A percentile compares a stretch with the other conserved stretches of the same genome.
Conservation (phyloP, 2,797 vertebrate genomes). For the Triplophysa yarkandensis region DNA sequence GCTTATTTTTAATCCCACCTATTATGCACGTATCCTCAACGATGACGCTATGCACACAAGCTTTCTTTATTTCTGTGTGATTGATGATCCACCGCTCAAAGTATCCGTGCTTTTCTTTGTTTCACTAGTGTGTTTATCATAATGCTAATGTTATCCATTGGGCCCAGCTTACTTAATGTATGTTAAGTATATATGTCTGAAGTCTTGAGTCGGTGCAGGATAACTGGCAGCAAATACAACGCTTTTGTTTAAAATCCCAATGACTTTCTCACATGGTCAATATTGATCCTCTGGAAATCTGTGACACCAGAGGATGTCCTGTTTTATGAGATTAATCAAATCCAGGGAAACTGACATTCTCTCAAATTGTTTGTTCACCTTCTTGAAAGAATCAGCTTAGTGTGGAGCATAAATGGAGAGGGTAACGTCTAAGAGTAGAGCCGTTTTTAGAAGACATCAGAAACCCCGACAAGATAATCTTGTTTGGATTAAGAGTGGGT, state of each 20-base stretch:
- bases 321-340: conserved; percentile 44
- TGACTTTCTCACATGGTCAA: conserved; percentile 51
- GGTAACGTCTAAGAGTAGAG: conserved; percentile 5
- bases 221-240: conserved; percentile 44
- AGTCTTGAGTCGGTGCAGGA: conserved; percentile 31
- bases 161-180: conserved; percentile 27
- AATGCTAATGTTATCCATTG: conserved; percentile 27
- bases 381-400: background rate
- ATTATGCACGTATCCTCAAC: conserved; percentile 40
- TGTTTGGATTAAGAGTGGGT: conserved; percentile 49
- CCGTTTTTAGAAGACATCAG: conserved; percentile 38
- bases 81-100: conserved; percentile 12
- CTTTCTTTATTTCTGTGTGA: conserved; percentile 24
- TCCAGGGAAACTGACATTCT: conserved; percentile 27
- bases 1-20: conserved; percentile 21
- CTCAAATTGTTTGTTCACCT: conserved; percentile 25
- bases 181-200: conserved; percentile 41
- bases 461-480: conserved; percentile 47
- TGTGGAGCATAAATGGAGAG: background rate
- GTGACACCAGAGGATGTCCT: conserved; percentile 51
- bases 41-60: conserved; percentile 29
- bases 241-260: conserved; percentile 44
- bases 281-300: conserved; percentile 49
- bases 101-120: conserved; percentile 31
- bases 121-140: conserved; percentile 21